These are phyloP conservation scores for Cyclophora albipunctata DNA, from an alignment of 2,888 invertebrate species.

Conservation along the genomic window DNA sequence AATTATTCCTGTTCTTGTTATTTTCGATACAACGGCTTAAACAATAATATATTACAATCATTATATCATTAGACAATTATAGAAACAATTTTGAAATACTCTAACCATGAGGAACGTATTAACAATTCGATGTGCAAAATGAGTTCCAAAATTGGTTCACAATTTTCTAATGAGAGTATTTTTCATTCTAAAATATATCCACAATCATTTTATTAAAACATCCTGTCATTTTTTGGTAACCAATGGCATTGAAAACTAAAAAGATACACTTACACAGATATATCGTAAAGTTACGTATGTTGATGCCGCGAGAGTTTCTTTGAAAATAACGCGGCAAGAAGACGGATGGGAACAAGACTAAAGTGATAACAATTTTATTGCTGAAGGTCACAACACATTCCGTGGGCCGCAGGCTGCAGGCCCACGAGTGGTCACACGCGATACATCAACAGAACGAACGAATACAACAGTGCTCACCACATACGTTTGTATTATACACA, in stretches of 20 bases:
- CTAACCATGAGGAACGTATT: conserved; percentile 59
- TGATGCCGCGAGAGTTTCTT: conserved; percentile 47
- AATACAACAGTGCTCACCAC: conserved; percentile 35
- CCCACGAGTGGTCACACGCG: conserved; percentile 22
- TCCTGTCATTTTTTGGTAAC: conserved; percentile 75
- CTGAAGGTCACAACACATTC: conserved; percentile 50
- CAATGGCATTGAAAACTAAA: conserved; percentile 70
- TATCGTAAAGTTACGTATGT: conserved; percentile 66
- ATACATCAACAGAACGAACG: conserved; percentile 25
- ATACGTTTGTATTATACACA: conserved; percentile 29
- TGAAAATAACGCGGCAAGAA: conserved; percentile 47
- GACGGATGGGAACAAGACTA: conserved; percentile 50
- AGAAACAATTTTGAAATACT: conserved; percentile 61
- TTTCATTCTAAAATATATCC: conserved; percentile 60
- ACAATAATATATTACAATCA: conserved; percentile 73
- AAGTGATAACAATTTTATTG: conserved; percentile 51
- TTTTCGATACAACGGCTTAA: conserved; percentile 74
- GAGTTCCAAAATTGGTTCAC: conserved; percentile 55
- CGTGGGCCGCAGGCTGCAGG: conserved; percentile 8
- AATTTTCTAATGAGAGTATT: conserved; percentile 64
- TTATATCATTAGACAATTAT: conserved; percentile 65
- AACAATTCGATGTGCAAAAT: conserved; percentile 71
- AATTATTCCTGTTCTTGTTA: conserved; percentile 75
- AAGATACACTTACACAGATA: conserved; percentile 54
- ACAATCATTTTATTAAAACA: conserved; percentile 66